Conservation (phyloP, 2,888 invertebrate species). For the Meloe dianella region DNA sequence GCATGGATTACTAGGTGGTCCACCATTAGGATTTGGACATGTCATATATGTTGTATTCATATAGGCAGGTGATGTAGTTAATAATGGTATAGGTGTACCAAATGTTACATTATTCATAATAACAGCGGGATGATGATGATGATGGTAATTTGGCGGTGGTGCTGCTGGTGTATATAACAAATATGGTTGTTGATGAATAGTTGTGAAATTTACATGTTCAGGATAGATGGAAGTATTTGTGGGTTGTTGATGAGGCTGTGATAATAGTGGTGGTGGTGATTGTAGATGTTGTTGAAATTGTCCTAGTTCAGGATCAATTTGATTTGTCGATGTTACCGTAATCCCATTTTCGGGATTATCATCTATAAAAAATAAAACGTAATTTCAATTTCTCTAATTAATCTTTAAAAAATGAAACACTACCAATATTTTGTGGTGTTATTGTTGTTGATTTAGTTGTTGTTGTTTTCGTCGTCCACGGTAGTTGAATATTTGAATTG, state of each 20-base stretch:
- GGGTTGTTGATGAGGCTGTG: slow-evolving; percentile 12
- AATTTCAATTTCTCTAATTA: too few relatives aligned
- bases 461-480: slow-evolving; percentile 47
- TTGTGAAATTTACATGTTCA: slow-evolving; percentile 20
- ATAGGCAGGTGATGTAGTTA: slow-evolving; percentile 1
- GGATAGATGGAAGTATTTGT: slow-evolving; percentile 19
- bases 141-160: slow-evolving; percentile 22
- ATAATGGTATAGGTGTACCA: slow-evolving; percentile 13
- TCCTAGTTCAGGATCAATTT: slow-evolving; percentile 4
- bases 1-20: not conserved
- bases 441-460: slow-evolving; percentile 24
- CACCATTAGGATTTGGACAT: not conserved
- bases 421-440: slow-evolving; percentile 18
- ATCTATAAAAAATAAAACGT: slow-evolving; percentile 68
- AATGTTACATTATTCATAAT: slow-evolving; percentile 16
- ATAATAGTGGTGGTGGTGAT: slow-evolving; percentile 16
- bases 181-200: slow-evolving; percentile 9
- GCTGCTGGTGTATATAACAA: not conserved
- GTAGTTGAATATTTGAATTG: slow-evolving; percentile 56
- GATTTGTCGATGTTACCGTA: slow-evolving; percentile 15
- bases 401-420: not conserved
- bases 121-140: slow-evolving; percentile 13
- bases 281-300: slow-evolving; percentile 13
- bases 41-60: slow-evolving; percentile 3
- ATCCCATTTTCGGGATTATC: slow-evolving; percentile 46